Percentiles rank a stretch among this genome's conserved stretches.
These are phyloP conservation scores for Nerophis ophidion DNA, from an alignment of 2,113 vertebrate species.

Conservation along the genomic window DNA sequence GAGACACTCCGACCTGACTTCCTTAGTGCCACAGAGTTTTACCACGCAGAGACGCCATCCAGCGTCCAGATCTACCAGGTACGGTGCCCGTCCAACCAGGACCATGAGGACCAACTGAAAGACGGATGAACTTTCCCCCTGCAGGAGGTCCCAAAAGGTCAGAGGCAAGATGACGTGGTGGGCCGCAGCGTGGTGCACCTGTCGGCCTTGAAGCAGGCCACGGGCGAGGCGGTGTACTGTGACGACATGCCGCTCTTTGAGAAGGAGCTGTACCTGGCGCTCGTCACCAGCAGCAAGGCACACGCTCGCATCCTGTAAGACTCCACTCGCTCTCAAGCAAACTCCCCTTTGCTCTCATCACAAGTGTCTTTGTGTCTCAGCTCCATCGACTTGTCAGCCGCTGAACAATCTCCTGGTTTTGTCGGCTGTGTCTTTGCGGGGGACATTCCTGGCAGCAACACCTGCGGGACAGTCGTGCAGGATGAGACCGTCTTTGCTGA, in stretches of 20 bases:
- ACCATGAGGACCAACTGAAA: background rate
- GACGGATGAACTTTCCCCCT: slow-evolving; percentile 4
- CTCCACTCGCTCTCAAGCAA: background rate
- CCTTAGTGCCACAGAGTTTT: slow-evolving; percentile 78
- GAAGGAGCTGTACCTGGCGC: slow-evolving; percentile 82
- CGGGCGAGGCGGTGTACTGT: slow-evolving; percentile 89
- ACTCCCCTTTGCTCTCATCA: background rate
- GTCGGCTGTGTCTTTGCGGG: slow-evolving; percentile 77
- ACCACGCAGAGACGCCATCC: slow-evolving; percentile 72
- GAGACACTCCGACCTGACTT: slow-evolving; percentile 63
- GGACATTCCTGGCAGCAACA: slow-evolving; percentile 84
- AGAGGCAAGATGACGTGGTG: slow-evolving; percentile 76
- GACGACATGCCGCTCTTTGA: slow-evolving; percentile 86
- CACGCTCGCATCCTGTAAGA: slow-evolving; percentile 86
- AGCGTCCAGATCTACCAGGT: slow-evolving; percentile 90
- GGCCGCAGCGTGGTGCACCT: slow-evolving; percentile 87
- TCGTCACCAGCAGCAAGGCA: slow-evolving; percentile 86
- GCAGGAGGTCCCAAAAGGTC: slow-evolving; percentile 82
- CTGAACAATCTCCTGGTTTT: slow-evolving; percentile 78
- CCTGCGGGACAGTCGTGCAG: slow-evolving; percentile 65
- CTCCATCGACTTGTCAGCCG: slow-evolving; percentile 76
- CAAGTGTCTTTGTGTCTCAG: slow-evolving; percentile 52
- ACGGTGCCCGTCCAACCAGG: background rate
- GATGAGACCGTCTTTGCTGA: slow-evolving; percentile 86
- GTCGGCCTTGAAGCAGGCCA: slow-evolving; percentile 84